Conservation (phyloP, 2,797 vertebrate genomes). For the Macropodus opercularis region DNA sequence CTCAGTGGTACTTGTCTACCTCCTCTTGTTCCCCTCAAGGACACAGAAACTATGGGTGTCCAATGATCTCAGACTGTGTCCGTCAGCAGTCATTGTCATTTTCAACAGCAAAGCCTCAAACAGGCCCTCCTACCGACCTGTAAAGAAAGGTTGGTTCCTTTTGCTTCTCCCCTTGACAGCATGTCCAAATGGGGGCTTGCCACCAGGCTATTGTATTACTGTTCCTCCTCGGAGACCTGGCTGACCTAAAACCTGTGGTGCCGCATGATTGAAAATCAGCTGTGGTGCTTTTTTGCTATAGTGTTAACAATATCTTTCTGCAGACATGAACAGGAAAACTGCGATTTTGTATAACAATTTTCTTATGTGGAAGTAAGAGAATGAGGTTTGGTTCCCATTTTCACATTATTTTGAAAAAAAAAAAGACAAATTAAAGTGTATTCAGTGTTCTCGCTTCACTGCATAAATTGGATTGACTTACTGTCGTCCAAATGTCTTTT, state of each 20-base stretch:
- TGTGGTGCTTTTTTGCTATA: constrained; percentile 59
- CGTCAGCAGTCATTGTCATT: constrained; percentile 69
- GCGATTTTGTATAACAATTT: constrained; percentile 37
- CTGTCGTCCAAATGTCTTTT: constrained; percentile 12
- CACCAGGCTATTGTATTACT: constrained; percentile 80
- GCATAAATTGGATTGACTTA: constrained; percentile 24
- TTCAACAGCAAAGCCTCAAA: constrained; percentile 63
- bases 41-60: constrained; percentile 69
- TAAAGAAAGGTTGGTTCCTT: constrained; percentile 72
- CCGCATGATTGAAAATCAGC: constrained; percentile 79
- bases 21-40: constrained; percentile 71
- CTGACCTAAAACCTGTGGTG: constrained; percentile 77
- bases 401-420: constrained; percentile 21
- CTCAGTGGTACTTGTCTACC: constrained; percentile 68
- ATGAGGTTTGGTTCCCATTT: constrained; percentile 43
- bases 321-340: constrained; percentile 61
- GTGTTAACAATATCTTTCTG: constrained; percentile 65
- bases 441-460: constrained; percentile 13
- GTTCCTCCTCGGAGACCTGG: constrained; percentile 61
- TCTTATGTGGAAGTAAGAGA: constrained; percentile 33
- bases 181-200: constrained; percentile 75
- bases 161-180: constrained; percentile 73
- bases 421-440: constrained; percentile 9
- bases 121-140: constrained; percentile 67
- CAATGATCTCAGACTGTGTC: constrained; percentile 61